Base-by-base conservation (phyloP, 1,140 invertebrate genomes). In the Paralvinella palmiformis region DNA sequence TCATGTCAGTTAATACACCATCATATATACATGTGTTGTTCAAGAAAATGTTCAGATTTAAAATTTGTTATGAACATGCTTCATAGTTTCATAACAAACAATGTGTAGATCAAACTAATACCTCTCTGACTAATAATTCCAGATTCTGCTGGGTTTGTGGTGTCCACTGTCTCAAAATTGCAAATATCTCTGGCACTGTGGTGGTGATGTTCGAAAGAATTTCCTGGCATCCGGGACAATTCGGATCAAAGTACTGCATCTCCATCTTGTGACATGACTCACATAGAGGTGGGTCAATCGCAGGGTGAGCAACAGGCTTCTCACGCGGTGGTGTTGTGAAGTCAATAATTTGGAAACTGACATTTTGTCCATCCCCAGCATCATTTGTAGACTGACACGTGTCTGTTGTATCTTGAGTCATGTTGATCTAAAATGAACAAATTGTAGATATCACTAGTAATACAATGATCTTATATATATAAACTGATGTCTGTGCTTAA, bases 131-230 rank as follows among this genome's bases (percentile, higher is more conserved):
- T 13, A 84, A 64, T 31, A 81, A 63, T 63, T 83, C 77, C 53
- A 85, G 71, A 58, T 79, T 80, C 41, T 81, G 80, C 72, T 85
- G 84, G 32, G 81, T 82, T 62, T 82, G 78, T n/a, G 83, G 83
- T 32, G 82, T 81, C 84, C 84, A 85, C 73, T 85, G 84, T 44
- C 84, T 70, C 61, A 85, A 67, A 29, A 85, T 78, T 53, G 84
- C 84, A 71, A 85, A 83, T 35, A 85, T 77, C 64, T 84, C 78
- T 61, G 82, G 72, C 31, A 84, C 69, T 3, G 76, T 76, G 10
- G 83, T 83, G 36, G 74, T 69, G 3, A 76, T 71, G 63, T 77
- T 73, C 20, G 74, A 41, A 22, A 85, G 66, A 20, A 82, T 75
- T 27, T 78, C 73, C 32, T 72, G 60, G 63, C 83, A 85, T 56